Evolutionary conservation across 2,797 vertebrate species (phyloP).

Genomic region (Poecilia picta): DNA sequence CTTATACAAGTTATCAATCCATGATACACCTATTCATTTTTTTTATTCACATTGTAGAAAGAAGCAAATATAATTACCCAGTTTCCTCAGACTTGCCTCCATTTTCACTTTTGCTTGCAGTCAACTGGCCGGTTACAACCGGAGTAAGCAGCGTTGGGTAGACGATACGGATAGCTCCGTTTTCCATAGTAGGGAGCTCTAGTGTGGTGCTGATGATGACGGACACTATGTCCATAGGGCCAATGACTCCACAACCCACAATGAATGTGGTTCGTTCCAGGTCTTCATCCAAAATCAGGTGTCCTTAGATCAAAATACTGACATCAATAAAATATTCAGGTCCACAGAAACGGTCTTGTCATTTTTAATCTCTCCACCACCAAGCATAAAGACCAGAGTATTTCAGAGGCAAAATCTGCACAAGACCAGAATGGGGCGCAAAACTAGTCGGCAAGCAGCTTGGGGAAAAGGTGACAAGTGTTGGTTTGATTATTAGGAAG

Average conservation of each 20-base stretch:
- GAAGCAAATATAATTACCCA: conserved; percentile 62
- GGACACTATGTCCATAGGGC: conserved; percentile 86
- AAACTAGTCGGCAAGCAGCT: background rate
- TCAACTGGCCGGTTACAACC: conserved; percentile 70
- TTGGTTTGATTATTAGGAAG: background rate
- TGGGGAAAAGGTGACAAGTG: background rate
- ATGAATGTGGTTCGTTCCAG: conserved; percentile 89
- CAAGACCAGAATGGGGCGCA: background rate
- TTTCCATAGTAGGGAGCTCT: conserved; percentile 90
- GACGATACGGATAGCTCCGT: conserved; percentile 87
- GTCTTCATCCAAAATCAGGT: conserved; percentile 93
- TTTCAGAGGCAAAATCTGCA: background rate
- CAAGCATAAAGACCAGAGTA: background rate
- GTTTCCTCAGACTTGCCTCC: conserved; percentile 89
- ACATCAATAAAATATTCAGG: background rate
- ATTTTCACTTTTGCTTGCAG: conserved; percentile 81
- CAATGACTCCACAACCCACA: conserved; percentile 86
- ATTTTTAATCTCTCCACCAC: background rate
- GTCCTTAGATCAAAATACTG: conserved; percentile 78
- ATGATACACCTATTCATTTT: background rate
- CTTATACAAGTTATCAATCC: background rate
- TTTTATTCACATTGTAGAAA: background rate
- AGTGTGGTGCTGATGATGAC: conserved; percentile 87
- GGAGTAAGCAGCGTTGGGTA: conserved; percentile 89
- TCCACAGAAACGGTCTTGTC: background rate